These are phyloP conservation scores for Xiphorhynchus erythropygius DNA, from an alignment of 2,797 vertebrate genomes.

Conservation along the genomic window DNA sequence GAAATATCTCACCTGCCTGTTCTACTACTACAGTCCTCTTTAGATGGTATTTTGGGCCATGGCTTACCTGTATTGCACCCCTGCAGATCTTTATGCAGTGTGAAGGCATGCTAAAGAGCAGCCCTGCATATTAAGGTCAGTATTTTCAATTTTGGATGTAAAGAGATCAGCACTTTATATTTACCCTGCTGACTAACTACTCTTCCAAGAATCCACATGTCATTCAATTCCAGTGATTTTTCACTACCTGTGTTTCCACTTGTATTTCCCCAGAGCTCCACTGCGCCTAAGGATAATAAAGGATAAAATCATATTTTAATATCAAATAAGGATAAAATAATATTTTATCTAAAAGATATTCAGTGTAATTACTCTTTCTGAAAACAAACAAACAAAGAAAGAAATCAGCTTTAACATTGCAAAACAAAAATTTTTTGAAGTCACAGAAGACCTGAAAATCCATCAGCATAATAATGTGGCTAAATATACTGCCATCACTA, in stretches of 20 bases:
- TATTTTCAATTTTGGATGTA: not conserved
- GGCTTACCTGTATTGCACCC: not conserved
- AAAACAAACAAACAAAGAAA: not conserved
- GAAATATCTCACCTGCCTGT: not conserved
- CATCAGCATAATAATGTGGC: not conserved
- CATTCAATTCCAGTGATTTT: not conserved
- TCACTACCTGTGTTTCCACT: not conserved
- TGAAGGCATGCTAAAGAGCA: not conserved
- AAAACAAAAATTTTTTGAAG: not conserved
- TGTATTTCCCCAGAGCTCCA: not conserved
- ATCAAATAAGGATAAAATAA: not conserved
- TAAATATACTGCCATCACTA: not conserved
- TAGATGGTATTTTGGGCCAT: not conserved
- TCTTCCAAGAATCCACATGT: not conserved
- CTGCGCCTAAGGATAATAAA: not conserved
- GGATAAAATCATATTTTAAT: too few relatives aligned
- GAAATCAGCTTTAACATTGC: not conserved
- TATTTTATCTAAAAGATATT: not conserved
- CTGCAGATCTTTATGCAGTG: not conserved
- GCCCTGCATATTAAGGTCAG: not conserved
- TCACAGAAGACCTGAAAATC: slow-evolving; percentile 19
- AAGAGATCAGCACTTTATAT: not conserved
- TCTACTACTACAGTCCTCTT: not conserved
- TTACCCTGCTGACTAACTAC: not conserved
- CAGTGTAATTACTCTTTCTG: not conserved